Base-by-base conservation (phyloP, 2,113 vertebrate species). In the Geococcyx californianus region DNA sequence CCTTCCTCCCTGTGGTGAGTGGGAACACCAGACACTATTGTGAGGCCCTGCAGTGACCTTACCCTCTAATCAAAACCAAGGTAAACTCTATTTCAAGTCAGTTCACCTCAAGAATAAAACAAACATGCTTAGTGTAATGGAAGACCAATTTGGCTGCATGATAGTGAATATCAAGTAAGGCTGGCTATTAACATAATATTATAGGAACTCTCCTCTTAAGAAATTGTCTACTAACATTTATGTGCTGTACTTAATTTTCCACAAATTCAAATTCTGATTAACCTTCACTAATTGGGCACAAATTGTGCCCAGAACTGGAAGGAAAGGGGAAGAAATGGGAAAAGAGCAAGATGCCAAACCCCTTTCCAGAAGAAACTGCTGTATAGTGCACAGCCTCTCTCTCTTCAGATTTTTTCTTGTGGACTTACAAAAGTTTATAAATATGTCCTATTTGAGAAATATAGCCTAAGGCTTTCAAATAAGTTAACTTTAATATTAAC, bases 1-100 rank as follows among this genome's bases (percentile, higher is more conserved):
- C 7, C 25, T n/a, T 73, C 21, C 18, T 64, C 42, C 28, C 24
- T 29, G 42, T 3, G 2, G 40, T 1, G 0, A 10, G 14, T 13
- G 14, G 9, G 60, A 93, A 26, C 2, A 1, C 33, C 64, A 69
- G 24, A 47, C 18, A 70, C 16, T 77, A 23, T n/a, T 36, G 9
- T 18, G 13, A 87, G n/a, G 31, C 16, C 23, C 18, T 40, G 9
- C 3, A 6, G 26, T 23, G 7, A 55, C 20, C 26, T 25, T 23
- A 66, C 8, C 28, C 56, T 60, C 36, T 15, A 34, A 59, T 44
- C 26, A 87, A 90, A 73, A 87, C 6, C 49, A 87, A 77, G 7
- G 13, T 5, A 56, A 87, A 44, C 58, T 24, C 44, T 40, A 19
- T 36, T 68, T 6, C 15, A 51, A 13, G 10, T 31, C 66, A 72